A percentile compares a stretch with the other conserved stretches of the same genome.
These are phyloP conservation scores for Nasua narica DNA, from an alignment of 2,797 vertebrate genomes.

Conservation along the genomic window DNA sequence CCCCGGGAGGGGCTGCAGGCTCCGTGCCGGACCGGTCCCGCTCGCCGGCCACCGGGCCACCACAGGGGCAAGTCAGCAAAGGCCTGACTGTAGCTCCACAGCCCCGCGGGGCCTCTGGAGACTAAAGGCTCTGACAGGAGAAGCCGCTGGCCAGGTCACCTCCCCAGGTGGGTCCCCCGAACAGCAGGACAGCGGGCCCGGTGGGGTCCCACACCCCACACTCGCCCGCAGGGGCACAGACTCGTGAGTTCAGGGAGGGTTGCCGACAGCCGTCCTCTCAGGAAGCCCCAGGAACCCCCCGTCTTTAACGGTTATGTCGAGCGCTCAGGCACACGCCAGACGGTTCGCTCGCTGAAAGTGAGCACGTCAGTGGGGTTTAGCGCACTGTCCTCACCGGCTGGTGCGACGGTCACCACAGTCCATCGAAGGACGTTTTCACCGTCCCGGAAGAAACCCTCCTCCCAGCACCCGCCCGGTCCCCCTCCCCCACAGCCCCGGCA, in stretches of 20 bases:
- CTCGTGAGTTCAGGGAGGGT: rapidly evolving
- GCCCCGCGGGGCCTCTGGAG: background rate
- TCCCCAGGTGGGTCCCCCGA: background rate
- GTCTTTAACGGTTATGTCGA: background rate
- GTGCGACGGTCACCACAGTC: background rate
- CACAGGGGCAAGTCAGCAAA: rapidly evolving
- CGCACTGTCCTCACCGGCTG: rapidly evolving
- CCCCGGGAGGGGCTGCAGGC: rapidly evolving
- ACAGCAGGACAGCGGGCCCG: background rate
- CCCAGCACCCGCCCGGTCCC: rapidly evolving
- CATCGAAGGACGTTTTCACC: background rate
- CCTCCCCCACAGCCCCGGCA: background rate
- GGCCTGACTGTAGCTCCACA: rapidly evolving
- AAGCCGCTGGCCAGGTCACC: background rate
- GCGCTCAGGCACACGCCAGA: background rate
- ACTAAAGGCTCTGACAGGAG: rapidly evolving
- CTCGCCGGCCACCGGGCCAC: rapidly evolving
- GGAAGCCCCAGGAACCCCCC: background rate
- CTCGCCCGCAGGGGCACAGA: background rate
- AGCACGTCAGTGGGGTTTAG: rapidly evolving
- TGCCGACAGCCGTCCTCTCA: background rate
- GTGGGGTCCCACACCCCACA: background rate
- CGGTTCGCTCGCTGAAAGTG: background rate
- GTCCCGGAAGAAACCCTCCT: background rate
- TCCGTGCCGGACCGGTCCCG: rapidly evolving